These are phyloP conservation scores for Drosophila planitibia DNA, from an alignment of 2,888 invertebrate genomes.

Conservation along the genomic window DNA sequence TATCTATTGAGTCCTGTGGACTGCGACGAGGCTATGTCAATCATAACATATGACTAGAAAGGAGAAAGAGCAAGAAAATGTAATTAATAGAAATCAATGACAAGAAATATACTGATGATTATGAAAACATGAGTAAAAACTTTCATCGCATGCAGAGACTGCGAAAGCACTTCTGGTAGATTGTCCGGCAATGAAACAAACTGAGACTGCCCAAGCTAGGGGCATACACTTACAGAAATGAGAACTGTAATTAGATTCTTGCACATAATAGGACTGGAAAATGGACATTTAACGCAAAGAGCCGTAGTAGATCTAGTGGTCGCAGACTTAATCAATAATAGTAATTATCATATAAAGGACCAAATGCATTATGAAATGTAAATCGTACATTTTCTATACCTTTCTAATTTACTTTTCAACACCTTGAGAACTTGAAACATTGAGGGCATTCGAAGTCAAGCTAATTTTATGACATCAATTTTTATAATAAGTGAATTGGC, in stretches of 20 bases:
- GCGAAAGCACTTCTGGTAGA: not conserved
- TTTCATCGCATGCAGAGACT: not conserved
- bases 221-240: not conserved
- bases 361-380: not conserved
- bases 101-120: too few relatives aligned
- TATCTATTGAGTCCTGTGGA: not conserved
- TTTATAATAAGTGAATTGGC: conserved; percentile 8
- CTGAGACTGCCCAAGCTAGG: rapidly evolving
- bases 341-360: not conserved
- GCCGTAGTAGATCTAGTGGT: too few relatives aligned
- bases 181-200: not conserved
- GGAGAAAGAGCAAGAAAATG: not conserved
- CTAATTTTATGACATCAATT: conserved; percentile 9
- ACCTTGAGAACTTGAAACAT: not conserved
- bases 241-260: not conserved
- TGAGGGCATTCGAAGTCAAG: not conserved
- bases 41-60: not conserved
- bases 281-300: not conserved
- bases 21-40: not conserved
- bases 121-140: not conserved
- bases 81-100: not conserved
- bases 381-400: not conserved
- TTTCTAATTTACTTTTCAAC: not conserved
- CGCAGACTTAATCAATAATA: not conserved
- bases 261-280: not conserved